Evolutionary conservation across 2,113 vertebrate genomes (phyloP), one percentile per base, ranked within the genome.

Genomic region (Hypomesus transpacificus): DNA sequence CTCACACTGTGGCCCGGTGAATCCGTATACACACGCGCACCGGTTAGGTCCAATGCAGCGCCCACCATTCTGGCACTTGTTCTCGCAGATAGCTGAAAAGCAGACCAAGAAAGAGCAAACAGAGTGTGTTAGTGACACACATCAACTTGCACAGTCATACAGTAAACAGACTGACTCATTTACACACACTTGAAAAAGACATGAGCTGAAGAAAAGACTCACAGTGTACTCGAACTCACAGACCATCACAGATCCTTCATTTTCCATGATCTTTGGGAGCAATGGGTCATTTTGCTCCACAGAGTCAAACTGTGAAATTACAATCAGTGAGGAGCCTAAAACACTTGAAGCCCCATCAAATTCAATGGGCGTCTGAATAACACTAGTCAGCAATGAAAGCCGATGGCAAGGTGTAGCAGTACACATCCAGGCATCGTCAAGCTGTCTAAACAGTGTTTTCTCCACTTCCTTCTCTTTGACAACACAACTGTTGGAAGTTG

Each of bases 1-100:
- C 82, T 94, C 92, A 77, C 92, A 93, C 34, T 89, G 91, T 17
- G 92, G 91, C 2, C 92, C 92, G 17, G 91, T 94, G 82, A 93
- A 94, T 59, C 92, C 92, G 0, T 93, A 93, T 17, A 92, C 81
- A 65, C 92, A 94, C 0, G 87, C 89, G 21, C 92, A 94, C 22
- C 87, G 91, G 62, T 87, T 92, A 5, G 92, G 91, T 57, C 90
- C 92, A 66, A 93, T 75, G 20, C 92, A 93, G 0, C 88, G 85
- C n/a, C 92, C 92, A 73, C 91, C 92, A 63, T 93, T 93, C 75
- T 87, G 89, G 74, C 92, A 94, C 22, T 82, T 83, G 70, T 71
- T 88, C 74, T 93, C 90, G 78, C 92, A 94, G 66, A 92, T 77
- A 72, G 92, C 92, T 94, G 77, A 54, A 79, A 82, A 17, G 60